Evolutionary conservation across 2,797 vertebrate species (phyloP), one percentile per base, ranked within the genome.

Genomic region (Amblyopsis hoosieri): DNA sequence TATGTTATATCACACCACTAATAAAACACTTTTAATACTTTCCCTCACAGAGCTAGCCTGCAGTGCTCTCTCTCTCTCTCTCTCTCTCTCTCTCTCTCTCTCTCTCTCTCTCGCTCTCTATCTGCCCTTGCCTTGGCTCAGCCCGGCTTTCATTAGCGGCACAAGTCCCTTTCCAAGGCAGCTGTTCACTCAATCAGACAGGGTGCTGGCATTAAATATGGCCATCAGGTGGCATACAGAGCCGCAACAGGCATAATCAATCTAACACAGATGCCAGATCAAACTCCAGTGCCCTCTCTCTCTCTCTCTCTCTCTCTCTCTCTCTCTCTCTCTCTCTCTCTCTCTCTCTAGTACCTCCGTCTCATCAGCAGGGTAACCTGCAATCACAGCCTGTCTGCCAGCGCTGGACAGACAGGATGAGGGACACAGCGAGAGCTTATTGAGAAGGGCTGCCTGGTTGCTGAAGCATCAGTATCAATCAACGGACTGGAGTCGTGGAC

Each of bases 151-250:
- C 79, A 86, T 71, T 72, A 76, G 69, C 46, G 47, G 46, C 59
- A 76, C 69, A 62, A 77, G 79, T 84, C 80, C 62, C 75, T 70
- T 65, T 81, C 62, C 69, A 55, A 72, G 79, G 75, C 85, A 87
- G 87, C 80, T 87, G 84, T 85, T 89, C 73, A 79, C 74, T 88
- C 83, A 73, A 79, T 87, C 86, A 86, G 79, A 77, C 74, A 83
- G 76, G 66, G 88, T 81, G 79, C 77, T 75, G 79, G 76, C 64
- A 79, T 88, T 87, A 86, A 89, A 90, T 79, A 85, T 68, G 78
- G 64, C 76, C 78, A 78, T 87, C 89, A 87, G 86, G 79, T 85
- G 85, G 82, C 83, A 73, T 67, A 61, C 64, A 70, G 68, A 78
- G 54, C 71, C 51, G 61, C 81, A 82, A 83, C 82, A 83, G 85